Evolutionary conservation across 2,113 vertebrate species (phyloP).

Genomic region (Chitala chitala): DNA sequence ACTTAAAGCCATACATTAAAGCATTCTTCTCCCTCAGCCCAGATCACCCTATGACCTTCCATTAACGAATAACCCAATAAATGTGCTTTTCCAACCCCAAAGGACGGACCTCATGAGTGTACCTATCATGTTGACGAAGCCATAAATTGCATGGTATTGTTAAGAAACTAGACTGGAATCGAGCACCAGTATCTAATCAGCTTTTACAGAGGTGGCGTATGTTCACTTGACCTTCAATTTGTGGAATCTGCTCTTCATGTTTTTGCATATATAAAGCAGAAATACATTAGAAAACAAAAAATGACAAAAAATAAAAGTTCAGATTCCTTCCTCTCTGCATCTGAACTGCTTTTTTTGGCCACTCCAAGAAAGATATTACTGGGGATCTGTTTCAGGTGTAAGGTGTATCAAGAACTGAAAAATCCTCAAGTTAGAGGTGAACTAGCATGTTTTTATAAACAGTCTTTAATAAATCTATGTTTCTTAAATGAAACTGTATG

Average conservation of each 20-base stretch:
- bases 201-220: too few species aligned
- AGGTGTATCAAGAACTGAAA: not conserved
- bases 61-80: slow-evolving; percentile 8
- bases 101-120: not conserved
- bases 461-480: not conserved
- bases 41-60: not conserved
- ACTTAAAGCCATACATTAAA: not conserved
- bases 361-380: not conserved
- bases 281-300: not conserved
- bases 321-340: not conserved
- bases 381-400: not conserved
- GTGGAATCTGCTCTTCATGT: not conserved
- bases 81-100: not conserved
- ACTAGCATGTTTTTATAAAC: not conserved
- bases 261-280: not conserved
- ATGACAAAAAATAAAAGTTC: not conserved
- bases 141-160: not conserved
- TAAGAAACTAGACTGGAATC: too few species aligned
- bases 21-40: not conserved
- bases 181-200: too few species aligned
- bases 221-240: too few species aligned
- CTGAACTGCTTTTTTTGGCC: not conserved
- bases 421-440: not conserved
- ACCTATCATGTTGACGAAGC: slow-evolving; percentile 7
- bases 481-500: not conserved